Evolutionary conservation across 2,113 vertebrate genomes (phyloP), one percentile per base, ranked within the genome.

Genomic region (Leucoraja erinaceus): DNA sequence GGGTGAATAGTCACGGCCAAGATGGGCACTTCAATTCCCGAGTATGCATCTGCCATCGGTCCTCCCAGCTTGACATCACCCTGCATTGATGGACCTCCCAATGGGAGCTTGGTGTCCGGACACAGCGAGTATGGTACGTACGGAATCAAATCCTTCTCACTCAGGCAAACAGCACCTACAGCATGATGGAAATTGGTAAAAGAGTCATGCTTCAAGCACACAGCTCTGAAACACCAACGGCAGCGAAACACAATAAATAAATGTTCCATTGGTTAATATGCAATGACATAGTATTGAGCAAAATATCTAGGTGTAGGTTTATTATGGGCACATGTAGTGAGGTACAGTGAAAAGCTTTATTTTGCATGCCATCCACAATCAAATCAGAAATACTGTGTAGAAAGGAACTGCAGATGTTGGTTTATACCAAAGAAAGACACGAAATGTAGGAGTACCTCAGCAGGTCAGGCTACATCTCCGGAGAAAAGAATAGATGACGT

Each of bases 1-100:
- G 97, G 98, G 92, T 98, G 97, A 84, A 97, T 96, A 0, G 97
- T 98, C 25, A 98, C 95, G 47, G 96, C 98, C 12, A 99, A 94
- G 93, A 98, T 96, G 0, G 98, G 98, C 28, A 99, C 98, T 33
- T 97, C 96, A 3, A 98, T 94, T 33, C 96, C 97, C 0, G 96
- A 97, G 10, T 86, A 93, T 0, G 96, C 96, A 93, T 99, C 98
- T 6, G 94, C 94, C 98, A 98, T 98, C 68, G 97, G 95, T 66
- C 94, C 96, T 31, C 97, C 97, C 9, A 96, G 95, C 84, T 93
- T 94, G 72, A 97, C 95, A 0, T 95, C 94, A 93, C 96, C 96
- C 18, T 95, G 95, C 0, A 95, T 95, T 78, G 95, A 94, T 77
- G 98, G 96, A 91, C 94, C 93, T 76, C 96, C 95, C 63, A 95